Base-by-base conservation (phyloP, 2,888 invertebrate genomes). In the Noctua pronuba region DNA sequence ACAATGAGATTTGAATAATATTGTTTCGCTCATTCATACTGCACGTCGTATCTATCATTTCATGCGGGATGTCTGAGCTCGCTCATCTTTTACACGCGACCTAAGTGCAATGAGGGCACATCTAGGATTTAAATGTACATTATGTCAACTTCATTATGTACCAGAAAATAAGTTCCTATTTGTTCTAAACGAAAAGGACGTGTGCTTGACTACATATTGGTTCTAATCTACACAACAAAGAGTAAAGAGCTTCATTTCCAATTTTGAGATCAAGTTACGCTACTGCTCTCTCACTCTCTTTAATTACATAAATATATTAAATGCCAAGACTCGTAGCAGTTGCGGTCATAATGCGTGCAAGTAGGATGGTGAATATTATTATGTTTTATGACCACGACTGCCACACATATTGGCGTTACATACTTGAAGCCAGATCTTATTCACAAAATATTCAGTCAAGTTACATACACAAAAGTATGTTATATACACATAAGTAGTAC, bases 371-470 rank as follows among this genome's bases (percentile, higher is more conserved):
- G 16, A 31, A 31, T 41, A 44, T 44, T 44, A n/a, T n/a, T n/a
- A 77, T 24, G 16, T 28, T 65, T 46, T 28, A 55, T 28, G 64
- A 65, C 35, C 52, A 66, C 35, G 8, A 28, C 18, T 66, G 58
- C 46, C 7, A 69, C 16, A 41, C 49, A 60, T 35, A 4, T 58
- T 67, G 11, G 44, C 52, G 5, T 35, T 35, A 62, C 62, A 62
- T 18, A 70, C 11, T 70, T 46, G 69, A 79, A 62, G 21, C 31
- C 21, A 62, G n/a, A 72, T 35, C n/a, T 31, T 58, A 58, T 18
- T 21, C 38, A 35, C 52, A 73, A 24, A 80, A 41, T 67, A 16
- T 38, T 79, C 83, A 76, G 79, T 82, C 76, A 52, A 79, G 24
- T 67, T 44, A 75, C 65, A 73, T 49, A 44, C 28, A 49, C 13